Conservation (phyloP, 2,888 invertebrate species). For the Abscondita cerata region DNA sequence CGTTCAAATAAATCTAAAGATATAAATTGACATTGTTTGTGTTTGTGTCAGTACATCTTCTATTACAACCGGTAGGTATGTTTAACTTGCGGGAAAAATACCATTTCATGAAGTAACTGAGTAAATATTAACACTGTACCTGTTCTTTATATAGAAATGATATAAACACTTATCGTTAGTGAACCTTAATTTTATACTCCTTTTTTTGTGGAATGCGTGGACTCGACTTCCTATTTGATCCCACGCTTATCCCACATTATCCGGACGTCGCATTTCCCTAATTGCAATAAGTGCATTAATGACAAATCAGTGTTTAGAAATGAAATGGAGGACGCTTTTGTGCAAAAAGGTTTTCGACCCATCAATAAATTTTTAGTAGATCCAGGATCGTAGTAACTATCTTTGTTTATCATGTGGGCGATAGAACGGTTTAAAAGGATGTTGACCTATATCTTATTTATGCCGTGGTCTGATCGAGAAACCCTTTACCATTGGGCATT, state of each 20-base stretch:
- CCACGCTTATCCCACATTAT: slow-evolving; percentile 26
- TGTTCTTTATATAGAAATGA: neutral
- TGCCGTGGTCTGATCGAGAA: neutral
- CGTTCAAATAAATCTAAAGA: too few species aligned
- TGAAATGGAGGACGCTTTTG: too few species aligned
- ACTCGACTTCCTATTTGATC: slow-evolving; percentile 6
- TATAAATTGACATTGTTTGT: too few species aligned
- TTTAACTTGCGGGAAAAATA: neutral
- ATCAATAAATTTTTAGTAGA: too few species aligned
- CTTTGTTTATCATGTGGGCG: neutral
- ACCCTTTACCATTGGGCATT: neutral
- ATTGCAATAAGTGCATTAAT: too few species aligned
- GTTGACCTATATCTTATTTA: slow-evolving; percentile 2
- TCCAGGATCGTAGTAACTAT: too few species aligned
- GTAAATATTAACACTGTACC: slow-evolving; percentile 2
- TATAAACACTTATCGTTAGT: too few species aligned
- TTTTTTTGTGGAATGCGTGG: neutral
- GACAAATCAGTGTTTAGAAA: too few species aligned
- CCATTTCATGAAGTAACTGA: neutral
- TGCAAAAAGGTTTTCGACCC: too few species aligned
- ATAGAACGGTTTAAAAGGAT: neutral
- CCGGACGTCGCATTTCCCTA: slow-evolving; percentile 7
- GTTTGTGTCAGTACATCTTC: too few species aligned
- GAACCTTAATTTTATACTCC: neutral
- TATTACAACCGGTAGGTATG: too few species aligned